These are phyloP conservation scores for Lasioglossum marginatum DNA, from an alignment of 2,888 invertebrate genomes.

Conservation along the genomic window DNA sequence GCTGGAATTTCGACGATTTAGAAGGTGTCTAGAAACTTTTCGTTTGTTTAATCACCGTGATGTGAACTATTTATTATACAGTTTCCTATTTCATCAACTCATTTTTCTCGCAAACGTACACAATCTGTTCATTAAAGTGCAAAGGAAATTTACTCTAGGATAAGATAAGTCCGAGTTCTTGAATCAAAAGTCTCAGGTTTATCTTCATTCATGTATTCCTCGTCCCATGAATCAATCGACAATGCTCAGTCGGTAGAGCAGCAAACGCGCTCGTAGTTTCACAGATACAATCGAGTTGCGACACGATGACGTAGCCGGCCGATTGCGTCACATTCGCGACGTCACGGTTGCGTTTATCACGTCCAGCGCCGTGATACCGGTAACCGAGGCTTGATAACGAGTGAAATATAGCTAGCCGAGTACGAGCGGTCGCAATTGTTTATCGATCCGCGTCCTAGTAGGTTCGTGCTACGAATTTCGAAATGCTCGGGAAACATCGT, in stretches of 20 bases:
- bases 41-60: background rate
- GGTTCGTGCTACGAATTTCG: conserved; percentile 31
- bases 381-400: conserved; percentile 42
- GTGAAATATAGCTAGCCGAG: conserved; percentile 19
- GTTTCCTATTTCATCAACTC: no score
- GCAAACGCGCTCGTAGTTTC: background rate
- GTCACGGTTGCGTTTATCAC: conserved; percentile 32
- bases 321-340: conserved; percentile 37
- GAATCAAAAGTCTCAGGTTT: background rate
- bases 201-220: conserved; percentile 5
- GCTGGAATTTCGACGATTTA: background rate
- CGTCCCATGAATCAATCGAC: conserved; percentile 12
- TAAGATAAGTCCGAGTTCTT: background rate
- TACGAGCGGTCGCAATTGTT: conserved; percentile 29
- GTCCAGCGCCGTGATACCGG: background rate
- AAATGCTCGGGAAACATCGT: background rate
- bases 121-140: background rate
- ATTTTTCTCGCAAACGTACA: no score
- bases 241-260: background rate
- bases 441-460: conserved; percentile 42
- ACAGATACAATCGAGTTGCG: background rate
- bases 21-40: background rate
- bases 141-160: background rate
- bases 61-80: background rate
- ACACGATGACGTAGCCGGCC: conserved; percentile 19